phyloP scores from a whole-genome alignment of 2,888 invertebrate species.

The Atrina japonica region DNA sequence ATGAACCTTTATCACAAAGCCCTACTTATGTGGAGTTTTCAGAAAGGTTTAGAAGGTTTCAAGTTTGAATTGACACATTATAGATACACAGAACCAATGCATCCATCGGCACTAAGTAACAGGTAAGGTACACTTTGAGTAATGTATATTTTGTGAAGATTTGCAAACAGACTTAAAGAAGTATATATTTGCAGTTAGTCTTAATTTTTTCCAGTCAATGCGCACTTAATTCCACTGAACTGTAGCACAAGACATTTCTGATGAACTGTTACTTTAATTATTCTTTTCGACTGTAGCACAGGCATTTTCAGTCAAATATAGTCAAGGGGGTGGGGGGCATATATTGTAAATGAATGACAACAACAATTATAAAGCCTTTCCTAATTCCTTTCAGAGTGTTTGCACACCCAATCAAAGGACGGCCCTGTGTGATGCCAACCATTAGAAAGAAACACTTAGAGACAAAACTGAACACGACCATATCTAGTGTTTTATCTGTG shows the following conservation, averaged over 20 bases:
- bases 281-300: background rate
- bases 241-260: too few relatives aligned
- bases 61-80: slow-evolving; percentile 76
- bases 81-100: slow-evolving; percentile 55
- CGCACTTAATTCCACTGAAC: too few relatives aligned
- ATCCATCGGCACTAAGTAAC: slow-evolving; percentile 58
- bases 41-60: slow-evolving; percentile 81
- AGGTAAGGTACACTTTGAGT: slow-evolving; percentile 39
- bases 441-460: slow-evolving; percentile 86
- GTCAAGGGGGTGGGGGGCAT: too few relatives aligned
- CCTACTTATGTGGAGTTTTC: slow-evolving; percentile 85
- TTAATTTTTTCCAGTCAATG: too few relatives aligned
- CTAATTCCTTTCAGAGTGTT: slow-evolving; percentile 55
- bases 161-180: too few relatives aligned
- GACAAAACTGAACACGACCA: slow-evolving; percentile 83
- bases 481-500: slow-evolving; percentile 87
- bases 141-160: too few relatives aligned
- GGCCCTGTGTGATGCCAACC: slow-evolving; percentile 78
- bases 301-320: too few relatives aligned
- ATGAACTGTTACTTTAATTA: too few relatives aligned
- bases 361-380: too few relatives aligned
- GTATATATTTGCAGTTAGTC: too few relatives aligned
- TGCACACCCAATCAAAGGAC: slow-evolving; percentile 61
- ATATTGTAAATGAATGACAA: too few relatives aligned
- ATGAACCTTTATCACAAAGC: slow-evolving; percentile 85